Evolutionary conservation across 2,113 vertebrate species (phyloP), one percentile per base, ranked within the genome.

Genomic region (Hemicordylus capensis): DNA sequence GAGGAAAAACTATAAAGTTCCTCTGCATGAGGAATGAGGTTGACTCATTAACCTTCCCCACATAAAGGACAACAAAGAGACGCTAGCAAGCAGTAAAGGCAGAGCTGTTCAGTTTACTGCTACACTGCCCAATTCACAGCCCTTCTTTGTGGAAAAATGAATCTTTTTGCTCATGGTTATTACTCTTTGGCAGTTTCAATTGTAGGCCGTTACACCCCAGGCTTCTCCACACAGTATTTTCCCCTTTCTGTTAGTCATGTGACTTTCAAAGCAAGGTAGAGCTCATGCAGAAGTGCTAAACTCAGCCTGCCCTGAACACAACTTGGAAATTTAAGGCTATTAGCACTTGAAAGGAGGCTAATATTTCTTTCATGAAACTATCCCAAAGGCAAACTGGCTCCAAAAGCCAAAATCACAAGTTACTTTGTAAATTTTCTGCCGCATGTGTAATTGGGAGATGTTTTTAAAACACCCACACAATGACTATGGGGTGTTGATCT

Each of bases 361-460:
- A 85, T 92, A 87, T 91, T 87, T 92, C 89, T 92, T 92, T 90
- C 87, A 91, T 88, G 79, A 80, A 26, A 89, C 66, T 67, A 83
- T 94, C 90, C 93, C 90, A 88, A 87, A 90, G 88, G 93, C 85
- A 92, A 91, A 90, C 44, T 76, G 63, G 42, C 17, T 84, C 90
- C 89, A 85, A 80, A 91, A 91, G 80, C 83, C 89, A 82, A 82
- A 86, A 86, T 89, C 83, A 80, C 75, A 89, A 90, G 85, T 88
- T 93, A 90, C 90, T 93, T 94, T 92, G 83, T 89, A 90, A 90
- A 93, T 91, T 91, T 91, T 80, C 84, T 87, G 80, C 90, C 91
- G 87, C 80, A 80, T 92, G 39, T 92, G 61, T 93, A 92, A 93
- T 85, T 91, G 90, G 81, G 70, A 69, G 80, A 15, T 22, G 4